Percentiles rank a stretch among this genome's conserved stretches.
These are phyloP conservation scores for Donacobius atricapilla DNA, from an alignment of 2,113 vertebrate species.

Conservation along the genomic window DNA sequence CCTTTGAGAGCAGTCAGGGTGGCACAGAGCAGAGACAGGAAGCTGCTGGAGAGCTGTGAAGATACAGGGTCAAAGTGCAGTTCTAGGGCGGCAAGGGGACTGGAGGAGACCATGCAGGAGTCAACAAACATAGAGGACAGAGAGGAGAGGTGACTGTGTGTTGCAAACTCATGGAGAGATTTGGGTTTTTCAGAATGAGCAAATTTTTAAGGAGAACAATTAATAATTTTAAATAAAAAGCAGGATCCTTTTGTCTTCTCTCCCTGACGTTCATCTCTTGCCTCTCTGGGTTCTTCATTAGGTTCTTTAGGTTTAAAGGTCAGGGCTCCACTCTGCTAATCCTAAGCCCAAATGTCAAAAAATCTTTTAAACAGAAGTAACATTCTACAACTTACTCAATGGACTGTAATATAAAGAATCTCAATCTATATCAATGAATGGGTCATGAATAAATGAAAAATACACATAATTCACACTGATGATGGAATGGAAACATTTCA, in stretches of 20 bases:
- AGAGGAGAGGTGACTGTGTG: background rate
- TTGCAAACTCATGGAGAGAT: background rate
- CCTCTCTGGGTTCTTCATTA: background rate
- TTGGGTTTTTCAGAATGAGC: background rate
- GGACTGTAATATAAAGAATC: background rate
- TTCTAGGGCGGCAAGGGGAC: background rate
- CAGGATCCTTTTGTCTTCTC: background rate
- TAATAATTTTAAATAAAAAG: background rate
- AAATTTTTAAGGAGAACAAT: background rate
- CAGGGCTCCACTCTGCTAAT: background rate
- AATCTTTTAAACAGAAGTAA: background rate
- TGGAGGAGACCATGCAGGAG: background rate
- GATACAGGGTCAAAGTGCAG: background rate
- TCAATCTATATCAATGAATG: background rate
- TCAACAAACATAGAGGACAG: background rate
- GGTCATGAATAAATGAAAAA: background rate
- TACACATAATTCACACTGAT: background rate
- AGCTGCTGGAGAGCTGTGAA: background rate
- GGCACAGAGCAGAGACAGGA: background rate
- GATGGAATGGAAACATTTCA: background rate
- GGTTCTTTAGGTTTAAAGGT: background rate
- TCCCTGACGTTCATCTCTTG: background rate
- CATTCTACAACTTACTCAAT: background rate
- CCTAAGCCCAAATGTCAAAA: background rate
- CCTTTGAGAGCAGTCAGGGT: background rate